Conservation (phyloP, 30 jellyfish, hydroid and myxozoan species). For the Kudoa iwatai region DNA sequence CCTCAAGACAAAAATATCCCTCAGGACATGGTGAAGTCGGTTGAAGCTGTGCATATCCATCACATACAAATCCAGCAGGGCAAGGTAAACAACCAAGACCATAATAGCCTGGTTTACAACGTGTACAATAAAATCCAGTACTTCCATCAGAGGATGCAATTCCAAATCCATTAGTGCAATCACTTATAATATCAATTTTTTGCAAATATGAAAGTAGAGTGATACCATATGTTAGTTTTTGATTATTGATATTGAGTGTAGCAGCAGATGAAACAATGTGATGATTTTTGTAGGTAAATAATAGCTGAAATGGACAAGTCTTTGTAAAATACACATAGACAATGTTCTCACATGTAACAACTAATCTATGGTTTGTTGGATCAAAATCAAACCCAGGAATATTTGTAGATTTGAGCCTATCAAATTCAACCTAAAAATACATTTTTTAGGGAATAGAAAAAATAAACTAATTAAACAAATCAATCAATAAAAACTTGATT, state of each 20-base stretch:
- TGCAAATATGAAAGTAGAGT: slow-evolving; percentile 74
- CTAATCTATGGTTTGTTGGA: slow-evolving; percentile 50
- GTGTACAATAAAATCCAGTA: slow-evolving; percentile 35
- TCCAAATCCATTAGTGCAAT: slow-evolving; percentile 82
- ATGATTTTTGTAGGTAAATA: slow-evolving; percentile 51
- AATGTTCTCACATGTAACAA: slow-evolving; percentile 44
- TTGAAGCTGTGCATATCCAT: slow-evolving; percentile 85
- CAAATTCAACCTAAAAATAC: too few species aligned
- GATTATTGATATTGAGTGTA: slow-evolving; percentile 52
- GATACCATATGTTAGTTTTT: slow-evolving; percentile 34
- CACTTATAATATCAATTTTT: slow-evolving; percentile 66
- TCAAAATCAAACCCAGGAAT: slow-evolving; percentile 53
- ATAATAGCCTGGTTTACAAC: slow-evolving; percentile 91
- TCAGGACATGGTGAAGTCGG: slow-evolving; percentile 98
- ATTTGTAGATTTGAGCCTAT: slow-evolving; percentile 17
- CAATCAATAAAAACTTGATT: too few species aligned
- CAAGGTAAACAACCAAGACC: slow-evolving; percentile 94
- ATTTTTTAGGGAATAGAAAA: neutral
- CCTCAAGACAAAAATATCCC: slow-evolving; percentile 4
- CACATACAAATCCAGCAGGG: slow-evolving; percentile 79
- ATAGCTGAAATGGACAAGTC: slow-evolving; percentile 62
- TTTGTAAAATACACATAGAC: slow-evolving; percentile 79
- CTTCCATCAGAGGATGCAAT: slow-evolving; percentile 53
- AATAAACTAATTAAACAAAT: neutral
- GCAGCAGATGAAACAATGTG: slow-evolving; percentile 77